phyloP scores from a whole-genome alignment of 2,797 vertebrate genomes.

The Chromis chromis region DNA sequence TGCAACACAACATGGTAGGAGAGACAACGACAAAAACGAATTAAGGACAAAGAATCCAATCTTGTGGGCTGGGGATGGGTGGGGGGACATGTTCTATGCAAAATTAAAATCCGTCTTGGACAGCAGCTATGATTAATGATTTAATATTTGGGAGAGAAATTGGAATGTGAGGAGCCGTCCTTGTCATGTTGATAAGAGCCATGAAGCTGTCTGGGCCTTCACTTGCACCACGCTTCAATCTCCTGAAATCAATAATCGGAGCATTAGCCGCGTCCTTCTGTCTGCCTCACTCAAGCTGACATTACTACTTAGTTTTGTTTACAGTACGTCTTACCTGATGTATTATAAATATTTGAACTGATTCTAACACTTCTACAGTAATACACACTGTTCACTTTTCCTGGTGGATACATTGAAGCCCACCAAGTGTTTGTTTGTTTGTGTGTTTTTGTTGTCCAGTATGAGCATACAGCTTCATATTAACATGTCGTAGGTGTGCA shows the following conservation, averaged over 20 bases:
- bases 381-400: background rate
- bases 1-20: slow-evolving; percentile 5
- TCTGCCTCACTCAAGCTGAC: slow-evolving; percentile 38
- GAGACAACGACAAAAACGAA: slow-evolving; percentile 46
- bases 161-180: slow-evolving; percentile 79
- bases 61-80: slow-evolving; percentile 22
- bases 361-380: background rate
- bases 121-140: slow-evolving; percentile 88
- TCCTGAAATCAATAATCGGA: slow-evolving; percentile 70
- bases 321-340: slow-evolving; percentile 29
- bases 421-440: too few species aligned
- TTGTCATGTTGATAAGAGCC: slow-evolving; percentile 81
- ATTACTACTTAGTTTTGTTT: slow-evolving; percentile 45
- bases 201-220: slow-evolving; percentile 52
- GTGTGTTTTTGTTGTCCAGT: too few species aligned
- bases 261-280: slow-evolving; percentile 40
- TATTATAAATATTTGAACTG: slow-evolving; percentile 37
- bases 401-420: background rate
- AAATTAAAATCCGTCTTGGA: slow-evolving; percentile 86
- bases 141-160: slow-evolving; percentile 86
- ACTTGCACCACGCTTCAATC: slow-evolving; percentile 59
- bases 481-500: too few species aligned
- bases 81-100: slow-evolving; percentile 62
- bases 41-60: slow-evolving; percentile 73
- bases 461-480: too few species aligned